Evolutionary conservation across 2,797 vertebrate genomes (phyloP), one percentile per base, ranked within the genome.

Genomic region (Oryzias sinensis): DNA sequence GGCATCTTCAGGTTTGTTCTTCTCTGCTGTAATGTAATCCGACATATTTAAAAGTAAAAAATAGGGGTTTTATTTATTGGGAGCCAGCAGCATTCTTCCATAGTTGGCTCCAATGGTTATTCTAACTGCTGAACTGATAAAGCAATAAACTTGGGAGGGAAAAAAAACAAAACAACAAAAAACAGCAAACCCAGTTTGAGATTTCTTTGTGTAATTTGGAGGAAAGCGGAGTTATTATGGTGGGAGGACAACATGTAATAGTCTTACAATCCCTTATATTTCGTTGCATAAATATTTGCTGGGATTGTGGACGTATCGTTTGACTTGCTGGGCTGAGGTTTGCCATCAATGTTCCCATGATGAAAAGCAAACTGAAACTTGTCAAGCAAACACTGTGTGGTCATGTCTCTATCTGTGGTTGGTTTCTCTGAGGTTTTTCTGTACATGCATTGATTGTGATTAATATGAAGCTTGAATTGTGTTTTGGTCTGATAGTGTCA

Each of bases 21-120:
- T 79, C 85, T 88, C 86, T 90, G 87, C 90, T 90, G 87, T 79
- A 91, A 88, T 77, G 92, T 82, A 90, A 90, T 92, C 88, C 92
- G 91, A 90, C 90, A 90, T 94, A 93, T 94, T 94, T 94, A 94
- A 86, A 49, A 46, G 41, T 22, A 76, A 76, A 11, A 37, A 37
- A 37, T 13, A 37, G 4, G 33, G 72, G 69, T 81, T 22, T 56
- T 88, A 89, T 89, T 89, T 91, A 88, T 88, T 88, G 77, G 76
- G 74, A 82, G 74, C 69, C 53, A 63, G 72, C 76, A 62, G 62
- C 69, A 64, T 63, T 73, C 74, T 79, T 70, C 56, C 48, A 67
- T 70, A 49, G 85, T 81, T 68, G 81, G 83, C 86, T 76, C 86
- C 60, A 81, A 83, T 79, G 82, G 82, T 80, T 91, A 83, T 77